Evolutionary conservation across 1,140 invertebrate species (phyloP).

Genomic region (Oncopodura yosiiana): DNA sequence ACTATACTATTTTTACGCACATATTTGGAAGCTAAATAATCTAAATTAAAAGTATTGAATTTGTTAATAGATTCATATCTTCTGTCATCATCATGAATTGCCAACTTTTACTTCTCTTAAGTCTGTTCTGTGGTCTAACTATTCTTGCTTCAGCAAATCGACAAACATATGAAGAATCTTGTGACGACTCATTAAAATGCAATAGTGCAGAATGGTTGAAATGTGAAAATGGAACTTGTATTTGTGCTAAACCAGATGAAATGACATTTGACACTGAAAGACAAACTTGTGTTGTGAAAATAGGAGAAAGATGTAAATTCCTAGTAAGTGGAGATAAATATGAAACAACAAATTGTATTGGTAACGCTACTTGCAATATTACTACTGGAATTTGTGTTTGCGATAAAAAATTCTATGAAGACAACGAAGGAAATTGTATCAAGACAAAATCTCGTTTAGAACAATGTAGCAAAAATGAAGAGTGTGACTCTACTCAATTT

Average conservation of each 20-base stretch:
- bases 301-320: constrained; percentile 11
- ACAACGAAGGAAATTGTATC: background rate
- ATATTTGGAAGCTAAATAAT: too few relatives aligned
- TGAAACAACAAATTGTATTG: constrained; percentile 2
- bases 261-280: constrained; percentile 6
- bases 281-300: constrained; percentile 7
- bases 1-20: too few relatives aligned
- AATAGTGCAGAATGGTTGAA: constrained; percentile 2
- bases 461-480: background rate
- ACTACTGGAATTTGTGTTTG: constrained; percentile 5
- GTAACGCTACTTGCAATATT: background rate
- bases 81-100: too few relatives aligned
- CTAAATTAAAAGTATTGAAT: too few relatives aligned
- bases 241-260: constrained; percentile 13
- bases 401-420: background rate
- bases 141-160: constrained; percentile 1
- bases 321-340: background rate
- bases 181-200: constrained; percentile 2
- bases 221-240: constrained; percentile 12
- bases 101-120: too few relatives aligned
- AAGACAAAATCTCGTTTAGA: background rate
- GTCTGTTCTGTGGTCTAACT: too few relatives aligned
- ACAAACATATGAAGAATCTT: constrained; percentile 3
- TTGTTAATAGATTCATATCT: too few relatives aligned
- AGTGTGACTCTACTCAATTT: background rate